Conservation (phyloP, 2,888 invertebrate genomes). For the Apodemia duryi region DNA sequence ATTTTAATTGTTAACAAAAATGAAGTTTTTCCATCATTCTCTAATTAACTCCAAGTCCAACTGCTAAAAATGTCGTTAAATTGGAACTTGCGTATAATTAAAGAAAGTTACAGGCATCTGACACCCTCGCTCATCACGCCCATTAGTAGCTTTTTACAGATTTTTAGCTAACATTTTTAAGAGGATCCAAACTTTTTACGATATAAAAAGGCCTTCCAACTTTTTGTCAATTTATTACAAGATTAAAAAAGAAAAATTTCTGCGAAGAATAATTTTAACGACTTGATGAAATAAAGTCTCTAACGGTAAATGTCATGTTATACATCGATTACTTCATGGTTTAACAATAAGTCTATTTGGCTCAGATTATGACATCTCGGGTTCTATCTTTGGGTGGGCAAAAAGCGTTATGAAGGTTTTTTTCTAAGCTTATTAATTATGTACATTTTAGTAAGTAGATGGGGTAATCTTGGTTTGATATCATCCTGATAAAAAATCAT, state of each 20-base stretch:
- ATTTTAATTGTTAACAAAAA: too few relatives aligned
- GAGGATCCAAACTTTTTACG: constrained; percentile 14
- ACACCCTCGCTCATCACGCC: constrained; percentile 1
- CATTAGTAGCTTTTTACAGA: constrained; percentile 10
- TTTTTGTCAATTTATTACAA: constrained; percentile 11
- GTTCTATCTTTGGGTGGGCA: too few relatives aligned
- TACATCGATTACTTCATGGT: too few relatives aligned
- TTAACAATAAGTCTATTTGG: too few relatives aligned
- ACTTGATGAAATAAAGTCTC: neutral
- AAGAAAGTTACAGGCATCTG: neutral
- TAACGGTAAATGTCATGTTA: neutral
- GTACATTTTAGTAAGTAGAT: too few relatives aligned
- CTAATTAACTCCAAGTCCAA: neutral
- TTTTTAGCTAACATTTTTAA: constrained; percentile 14
- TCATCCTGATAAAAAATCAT: too few relatives aligned
- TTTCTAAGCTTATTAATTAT: too few relatives aligned
- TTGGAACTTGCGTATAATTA: constrained; percentile 3
- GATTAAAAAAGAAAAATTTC: constrained; percentile 3
- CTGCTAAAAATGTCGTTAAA: neutral
- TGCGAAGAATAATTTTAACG: neutral
- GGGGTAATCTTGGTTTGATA: too few relatives aligned
- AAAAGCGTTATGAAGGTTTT: too few relatives aligned
- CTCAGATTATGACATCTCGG: too few relatives aligned
- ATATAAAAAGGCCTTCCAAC: constrained; percentile 5
- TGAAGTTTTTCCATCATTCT: neutral